Conservation (phyloP, 2,113 vertebrate species). For the Tachysurus fulvidraco region DNA sequence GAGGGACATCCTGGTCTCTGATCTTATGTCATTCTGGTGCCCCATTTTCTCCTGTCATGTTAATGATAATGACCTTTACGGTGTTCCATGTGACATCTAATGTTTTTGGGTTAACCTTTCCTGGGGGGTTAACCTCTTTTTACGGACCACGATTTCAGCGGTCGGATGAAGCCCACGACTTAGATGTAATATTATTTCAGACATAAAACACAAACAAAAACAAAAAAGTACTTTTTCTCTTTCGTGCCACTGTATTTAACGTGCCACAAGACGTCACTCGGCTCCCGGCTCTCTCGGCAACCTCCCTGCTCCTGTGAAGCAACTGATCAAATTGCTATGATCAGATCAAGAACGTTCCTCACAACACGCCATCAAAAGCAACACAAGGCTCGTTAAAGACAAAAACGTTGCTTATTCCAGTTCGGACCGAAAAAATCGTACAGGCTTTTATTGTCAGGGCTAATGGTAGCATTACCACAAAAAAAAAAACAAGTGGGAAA, state of each 20-base stretch:
- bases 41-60: neutral
- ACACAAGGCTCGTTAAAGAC: neutral
- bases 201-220: neutral
- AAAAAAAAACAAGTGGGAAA: neutral
- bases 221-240: neutral
- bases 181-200: neutral
- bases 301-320: neutral
- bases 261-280: too few relatives aligned
- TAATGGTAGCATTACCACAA: conserved; percentile 28
- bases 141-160: neutral
- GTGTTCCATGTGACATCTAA: neutral
- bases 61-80: neutral
- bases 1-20: neutral
- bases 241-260: neutral
- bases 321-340: neutral
- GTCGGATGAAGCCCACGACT: too few relatives aligned
- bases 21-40: neutral
- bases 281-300: neutral
- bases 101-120: too few relatives aligned
- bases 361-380: neutral
- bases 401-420: neutral
- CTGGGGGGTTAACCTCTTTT: neutral
- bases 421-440: neutral
- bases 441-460: conserved; percentile 17
- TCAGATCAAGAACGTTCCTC: neutral